These are phyloP conservation scores for Noctua comes DNA, from an alignment of 2,888 invertebrate species.

Conservation along the genomic window DNA sequence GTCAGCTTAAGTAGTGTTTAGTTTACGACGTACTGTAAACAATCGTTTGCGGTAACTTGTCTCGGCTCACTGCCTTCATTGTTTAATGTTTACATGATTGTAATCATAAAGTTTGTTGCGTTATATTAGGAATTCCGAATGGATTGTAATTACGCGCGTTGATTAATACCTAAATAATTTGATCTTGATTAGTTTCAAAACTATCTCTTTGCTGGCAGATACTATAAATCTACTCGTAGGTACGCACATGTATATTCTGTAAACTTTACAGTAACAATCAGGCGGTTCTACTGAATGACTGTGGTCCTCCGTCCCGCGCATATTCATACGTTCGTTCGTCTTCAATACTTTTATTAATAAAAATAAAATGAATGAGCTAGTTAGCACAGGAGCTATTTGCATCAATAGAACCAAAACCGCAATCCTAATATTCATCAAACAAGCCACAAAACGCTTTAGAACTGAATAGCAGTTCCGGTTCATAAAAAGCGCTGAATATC, in stretches of 20 bases:
- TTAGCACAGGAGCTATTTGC: not conserved
- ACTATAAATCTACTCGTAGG: not conserved
- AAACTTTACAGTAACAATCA: not conserved
- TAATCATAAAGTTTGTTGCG: constrained; percentile 72
- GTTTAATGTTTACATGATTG: constrained; percentile 83
- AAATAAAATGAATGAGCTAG: not conserved
- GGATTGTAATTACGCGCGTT: constrained; percentile 43
- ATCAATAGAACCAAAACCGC: not conserved
- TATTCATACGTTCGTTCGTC: not conserved
- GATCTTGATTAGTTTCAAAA: constrained; percentile 41
- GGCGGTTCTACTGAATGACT: not conserved
- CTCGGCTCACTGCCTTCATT: constrained; percentile 81
- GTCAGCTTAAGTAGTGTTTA: constrained; percentile 89
- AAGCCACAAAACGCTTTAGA: constrained; percentile 41
- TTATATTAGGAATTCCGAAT: constrained; percentile 49
- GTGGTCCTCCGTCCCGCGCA: too few relatives aligned
- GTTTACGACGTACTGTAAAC: constrained; percentile 85
- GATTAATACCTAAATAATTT: constrained; percentile 46
- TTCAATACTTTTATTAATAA: not conserved
- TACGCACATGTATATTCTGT: not conserved
- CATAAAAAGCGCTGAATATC: constrained; percentile 65
- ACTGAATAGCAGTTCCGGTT: constrained; percentile 46
- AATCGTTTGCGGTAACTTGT: constrained; percentile 84
- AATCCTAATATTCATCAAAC: constrained; percentile 4
- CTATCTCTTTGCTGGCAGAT: constrained; percentile 2